Conservation (phyloP, 1,140 invertebrate genomes). For the Caenorhabditis tropicalis region DNA sequence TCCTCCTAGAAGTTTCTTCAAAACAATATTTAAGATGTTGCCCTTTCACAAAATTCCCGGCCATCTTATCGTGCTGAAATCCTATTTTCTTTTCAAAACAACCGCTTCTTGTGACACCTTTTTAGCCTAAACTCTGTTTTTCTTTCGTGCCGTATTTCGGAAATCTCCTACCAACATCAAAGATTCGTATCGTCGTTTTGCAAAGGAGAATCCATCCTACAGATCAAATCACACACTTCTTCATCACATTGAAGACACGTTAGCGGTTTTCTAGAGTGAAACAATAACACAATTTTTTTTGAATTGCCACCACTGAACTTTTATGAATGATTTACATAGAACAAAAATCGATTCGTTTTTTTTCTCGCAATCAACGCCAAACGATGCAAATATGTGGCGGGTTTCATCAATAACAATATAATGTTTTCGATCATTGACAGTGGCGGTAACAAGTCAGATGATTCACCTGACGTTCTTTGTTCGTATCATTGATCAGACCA, state of each 20-base stretch:
- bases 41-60: no score
- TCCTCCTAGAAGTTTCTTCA: no score
- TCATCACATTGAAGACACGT: not conserved
- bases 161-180: conserved; percentile 5
- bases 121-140: not conserved
- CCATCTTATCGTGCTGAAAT: no score
- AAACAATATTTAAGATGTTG: no score
- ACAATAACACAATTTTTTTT: no score
- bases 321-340: no score
- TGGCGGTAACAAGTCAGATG: not conserved
- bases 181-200: not conserved
- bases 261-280: not conserved
- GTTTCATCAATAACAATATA: not conserved
- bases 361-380: no score
- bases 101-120: no score
- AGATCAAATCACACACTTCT: not conserved
- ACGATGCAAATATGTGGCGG: no score
- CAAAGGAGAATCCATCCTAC: not conserved
- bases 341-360: no score
- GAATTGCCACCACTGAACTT: not conserved
- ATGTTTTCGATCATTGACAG: not conserved
- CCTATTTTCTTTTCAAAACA: no score
- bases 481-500: not conserved
- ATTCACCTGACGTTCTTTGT: not conserved
- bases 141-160: not conserved